A percentile compares a stretch with the other conserved stretches of the same genome.
Evolutionary conservation across 2,113 vertebrate species (phyloP).

Genomic region (mouse (Mus musculus)): GRCm39 chr3:105772501-105773000

Average conservation of each 20-base stretch:
- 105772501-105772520: slow-evolving; percentile 7
- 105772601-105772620: slow-evolving; percentile 59
- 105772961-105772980: not conserved
- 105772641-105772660: not conserved
- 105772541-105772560: slow-evolving; percentile 39
- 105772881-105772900: not conserved
- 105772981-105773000: not conserved
- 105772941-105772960: not conserved
- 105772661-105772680: not conserved
- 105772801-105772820: not conserved
- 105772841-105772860: not conserved
- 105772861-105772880: not conserved
- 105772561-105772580: not conserved
- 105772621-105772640: slow-evolving; percentile 12
- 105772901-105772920: not conserved
- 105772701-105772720: not conserved
- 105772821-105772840: not conserved
- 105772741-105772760: not conserved
- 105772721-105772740: not conserved
- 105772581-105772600: not conserved
- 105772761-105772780: not conserved
- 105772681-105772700: not conserved
- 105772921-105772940: not conserved
- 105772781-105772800: not conserved
- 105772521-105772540: slow-evolving; percentile 27